A percentile compares a stretch with the other conserved stretches of the same genome.
These are phyloP conservation scores for Oplegnathus fasciatus DNA, from an alignment of 2,113 vertebrate species.

Conservation along the genomic window DNA sequence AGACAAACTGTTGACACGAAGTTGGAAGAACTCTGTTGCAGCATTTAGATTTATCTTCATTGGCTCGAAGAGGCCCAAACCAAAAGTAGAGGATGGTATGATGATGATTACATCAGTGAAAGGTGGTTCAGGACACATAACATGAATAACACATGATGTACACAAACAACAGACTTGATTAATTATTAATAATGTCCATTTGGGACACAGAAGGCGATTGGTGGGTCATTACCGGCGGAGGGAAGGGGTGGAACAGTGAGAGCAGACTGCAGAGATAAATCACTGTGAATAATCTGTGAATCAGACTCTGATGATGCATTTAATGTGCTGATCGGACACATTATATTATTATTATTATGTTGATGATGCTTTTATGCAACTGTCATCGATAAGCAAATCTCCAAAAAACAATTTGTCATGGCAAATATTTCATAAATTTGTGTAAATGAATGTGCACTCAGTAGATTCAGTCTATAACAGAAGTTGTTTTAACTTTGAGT, in stretches of 20 bases:
- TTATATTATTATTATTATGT: not conserved
- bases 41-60: not conserved
- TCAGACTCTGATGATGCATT: constrained; percentile 47
- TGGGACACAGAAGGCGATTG: constrained; percentile 35
- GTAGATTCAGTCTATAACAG: too few relatives aligned
- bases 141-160: not conserved
- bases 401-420: not conserved
- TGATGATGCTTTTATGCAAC: constrained; percentile 27
- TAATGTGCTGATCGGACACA: not conserved
- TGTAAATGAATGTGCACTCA: not conserved
- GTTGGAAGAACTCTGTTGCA: too few relatives aligned
- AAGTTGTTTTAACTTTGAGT: not conserved
- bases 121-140: not conserved
- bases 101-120: not conserved
- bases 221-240: constrained; percentile 17
- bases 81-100: not conserved
- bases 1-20: too few relatives aligned
- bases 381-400: not conserved
- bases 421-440: not conserved
- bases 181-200: constrained; percentile 12
- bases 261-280: constrained; percentile 50
- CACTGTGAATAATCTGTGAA: constrained; percentile 52
- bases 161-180: constrained; percentile 41
- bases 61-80: not conserved
- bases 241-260: not conserved